Base-by-base conservation (phyloP, 2,113 vertebrate species). In the Todiramphus chloris region DNA sequence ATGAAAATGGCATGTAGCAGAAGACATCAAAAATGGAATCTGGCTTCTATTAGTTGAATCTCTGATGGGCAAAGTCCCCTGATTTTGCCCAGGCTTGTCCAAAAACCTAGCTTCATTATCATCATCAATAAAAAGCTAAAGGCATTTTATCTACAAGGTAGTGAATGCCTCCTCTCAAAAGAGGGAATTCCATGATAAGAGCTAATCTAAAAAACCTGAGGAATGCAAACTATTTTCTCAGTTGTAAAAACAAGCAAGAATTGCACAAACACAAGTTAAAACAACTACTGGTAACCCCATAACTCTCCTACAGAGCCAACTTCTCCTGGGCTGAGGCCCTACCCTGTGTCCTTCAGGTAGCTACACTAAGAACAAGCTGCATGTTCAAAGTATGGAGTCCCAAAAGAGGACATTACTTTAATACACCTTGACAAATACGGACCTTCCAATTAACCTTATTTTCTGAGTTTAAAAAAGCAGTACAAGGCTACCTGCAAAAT, bases 191-290 rank as follows among this genome's bases (percentile, higher is more conserved):
- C 94, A 79, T 59, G 95, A 97, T 97, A 97, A 97, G 93, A 94
- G 79, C 95, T 97, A 97, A 97, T 97, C 96, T 97, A 91, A 97
- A 96, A 96, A 97, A 97, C 96, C 62, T 68, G 50, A 96, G 94
- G 96, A 97, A 97, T 97, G 95, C 82, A 73, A 97, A 94, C 69
- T 92, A 97, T 97, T 97, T 94, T 97, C 85, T 91, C 87, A 89
- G 95, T 96, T 97, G 93, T 81, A 91, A 96, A 95, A 92, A 95
- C 94, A 96, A 87, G 92, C 92, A 82, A 84, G 92, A 94, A 95
- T 96, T 87, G 83, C 67, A 92, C 92, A 96, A 97, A 95, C 80
- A 96, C 77, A 93, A 93, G 93, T 91, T 93, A 94, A 95, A 96
- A 96, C 92, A 95, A 95, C 72, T 90, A 35, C 87, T 64, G 62